phyloP scores from a whole-genome alignment of 1,140 invertebrate species.

The Drosophila nebulosa region DNA sequence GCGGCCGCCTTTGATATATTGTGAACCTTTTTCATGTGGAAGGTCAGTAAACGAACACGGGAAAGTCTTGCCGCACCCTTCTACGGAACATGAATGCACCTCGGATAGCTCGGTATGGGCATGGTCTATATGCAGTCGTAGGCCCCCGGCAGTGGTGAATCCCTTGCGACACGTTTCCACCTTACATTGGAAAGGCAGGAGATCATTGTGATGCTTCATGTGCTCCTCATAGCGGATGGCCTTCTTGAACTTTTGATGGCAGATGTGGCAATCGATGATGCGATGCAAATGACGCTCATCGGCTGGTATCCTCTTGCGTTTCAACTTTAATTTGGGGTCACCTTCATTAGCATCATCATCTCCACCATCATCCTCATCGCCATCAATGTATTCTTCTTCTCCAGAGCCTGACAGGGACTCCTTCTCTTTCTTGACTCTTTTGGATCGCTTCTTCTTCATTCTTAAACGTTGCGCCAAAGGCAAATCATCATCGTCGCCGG shows the following conservation, averaged over 20 bases:
- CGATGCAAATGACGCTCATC: constrained; percentile 61
- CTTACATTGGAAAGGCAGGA: constrained; percentile 70
- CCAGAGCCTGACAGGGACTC: constrained; percentile 8
- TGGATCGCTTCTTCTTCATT: constrained; percentile 3
- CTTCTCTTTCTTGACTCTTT: constrained; percentile 14
- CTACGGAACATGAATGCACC: constrained; percentile 58
- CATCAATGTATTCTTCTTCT: constrained; percentile 1
- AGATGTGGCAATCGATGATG: constrained; percentile 75
- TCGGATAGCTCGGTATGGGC: constrained; percentile 69
- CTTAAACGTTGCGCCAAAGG: constrained; percentile 62
- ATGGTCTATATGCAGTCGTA: constrained; percentile 71
- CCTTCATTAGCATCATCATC: constrained; percentile 26
- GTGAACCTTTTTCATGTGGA: constrained; percentile 73
- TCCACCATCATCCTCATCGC: not conserved
- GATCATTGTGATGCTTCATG: constrained; percentile 76
- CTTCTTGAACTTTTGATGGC: constrained; percentile 77
- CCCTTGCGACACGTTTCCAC: constrained; percentile 70
- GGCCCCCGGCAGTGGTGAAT: constrained; percentile 70
- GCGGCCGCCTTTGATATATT: constrained; percentile 68
- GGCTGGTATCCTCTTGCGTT: constrained; percentile 50
- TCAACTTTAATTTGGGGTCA: constrained; percentile 28
- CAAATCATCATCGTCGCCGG: constrained; percentile 66
- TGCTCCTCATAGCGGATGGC: constrained; percentile 72
- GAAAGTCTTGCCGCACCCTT: constrained; percentile 71
- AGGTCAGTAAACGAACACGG: constrained; percentile 74